Conservation (phyloP, 2,113 vertebrate species). For the Melanerpes aurifrons region DNA sequence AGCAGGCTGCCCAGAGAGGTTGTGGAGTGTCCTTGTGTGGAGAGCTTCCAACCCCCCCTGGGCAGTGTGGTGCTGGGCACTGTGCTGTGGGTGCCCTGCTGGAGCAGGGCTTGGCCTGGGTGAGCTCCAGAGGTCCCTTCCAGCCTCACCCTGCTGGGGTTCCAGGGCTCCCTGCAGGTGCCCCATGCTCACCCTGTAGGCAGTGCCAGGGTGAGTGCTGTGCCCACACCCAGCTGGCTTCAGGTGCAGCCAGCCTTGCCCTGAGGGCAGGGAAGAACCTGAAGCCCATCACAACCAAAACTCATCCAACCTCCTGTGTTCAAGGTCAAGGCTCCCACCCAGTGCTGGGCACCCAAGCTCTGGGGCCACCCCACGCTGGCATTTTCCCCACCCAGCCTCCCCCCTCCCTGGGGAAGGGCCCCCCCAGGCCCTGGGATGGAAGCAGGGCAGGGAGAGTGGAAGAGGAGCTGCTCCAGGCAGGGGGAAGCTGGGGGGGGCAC, state of each 20-base stretch:
- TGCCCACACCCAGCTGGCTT: neutral
- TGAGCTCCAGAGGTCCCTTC: too few species aligned
- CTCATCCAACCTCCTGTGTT: neutral
- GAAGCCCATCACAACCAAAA: neutral
- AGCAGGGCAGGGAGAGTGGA: too few species aligned
- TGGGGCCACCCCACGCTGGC: neutral
- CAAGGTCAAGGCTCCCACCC: neutral
- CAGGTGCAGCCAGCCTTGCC: neutral
- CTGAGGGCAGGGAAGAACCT: neutral
- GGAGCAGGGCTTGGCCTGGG: too few species aligned
- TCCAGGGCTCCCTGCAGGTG: fast-evolving
- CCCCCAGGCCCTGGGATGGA: fast-evolving
- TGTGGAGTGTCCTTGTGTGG: too few species aligned
- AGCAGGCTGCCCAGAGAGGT: too few species aligned
- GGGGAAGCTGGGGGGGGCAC: neutral
- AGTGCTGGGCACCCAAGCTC: neutral
- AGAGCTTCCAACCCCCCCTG: too few species aligned
- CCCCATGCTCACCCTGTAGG: neutral
- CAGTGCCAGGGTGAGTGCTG: neutral
- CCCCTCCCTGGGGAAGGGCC: too few species aligned
- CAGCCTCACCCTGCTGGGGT: too few species aligned
- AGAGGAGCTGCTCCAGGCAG: neutral
- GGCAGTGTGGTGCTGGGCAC: too few species aligned
- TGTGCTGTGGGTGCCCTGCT: too few species aligned
- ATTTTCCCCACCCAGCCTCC: neutral